Base-by-base conservation (phyloP, 2,113 vertebrate genomes). In the Pangasianodon gigas region DNA sequence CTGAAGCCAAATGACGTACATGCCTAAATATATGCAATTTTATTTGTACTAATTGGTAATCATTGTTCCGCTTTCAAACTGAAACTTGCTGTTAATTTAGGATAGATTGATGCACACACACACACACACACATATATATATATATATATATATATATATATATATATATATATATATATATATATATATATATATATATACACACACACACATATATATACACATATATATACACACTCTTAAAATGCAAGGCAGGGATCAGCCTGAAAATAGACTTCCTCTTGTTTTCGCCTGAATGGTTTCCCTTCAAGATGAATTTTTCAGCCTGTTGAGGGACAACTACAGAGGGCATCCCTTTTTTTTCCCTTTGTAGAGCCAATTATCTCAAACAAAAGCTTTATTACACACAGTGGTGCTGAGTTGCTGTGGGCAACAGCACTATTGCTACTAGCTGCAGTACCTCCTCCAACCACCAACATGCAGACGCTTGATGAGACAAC, bases 311-410 rank as follows among this genome's bases (percentile, higher is more conserved):
- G 89, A 91, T 91, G 91, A 90, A 90, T 90, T 75, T 86, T 80
- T 93, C 84, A 87, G 92, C 92, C 92, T 88, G 94, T 91, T 95
- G 94, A 95, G 93, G 51, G 88, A 91, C 85, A 91, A 90, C 92
- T 92, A 89, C 84, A 90, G 87, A 93, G 93, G 93, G 92, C 91
- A 46, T 32, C 92, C 93, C 94, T 93, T 92, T 95, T 93, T 95
- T 54, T 65, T 94, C 92, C 80, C 92, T 94, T 92, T 95, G 93
- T 95, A 95, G 93, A 92, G 92, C 93, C 95, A 95, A 95, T 96
- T 96, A 96, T 92, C 92, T 94, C 92, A 94, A 95, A 95, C 88
- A 93, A 93, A 94, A 86, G 86, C 92, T 93, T 93, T 93, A 93
- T 92, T 93, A 84, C 44, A 21, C 71, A 90, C 52, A 44, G 79